Percentiles rank a stretch among this genome's conserved stretches.
Evolutionary conservation across 2,113 vertebrate genomes (phyloP).

Genomic region (Dipodomys spectabilis): DNA sequence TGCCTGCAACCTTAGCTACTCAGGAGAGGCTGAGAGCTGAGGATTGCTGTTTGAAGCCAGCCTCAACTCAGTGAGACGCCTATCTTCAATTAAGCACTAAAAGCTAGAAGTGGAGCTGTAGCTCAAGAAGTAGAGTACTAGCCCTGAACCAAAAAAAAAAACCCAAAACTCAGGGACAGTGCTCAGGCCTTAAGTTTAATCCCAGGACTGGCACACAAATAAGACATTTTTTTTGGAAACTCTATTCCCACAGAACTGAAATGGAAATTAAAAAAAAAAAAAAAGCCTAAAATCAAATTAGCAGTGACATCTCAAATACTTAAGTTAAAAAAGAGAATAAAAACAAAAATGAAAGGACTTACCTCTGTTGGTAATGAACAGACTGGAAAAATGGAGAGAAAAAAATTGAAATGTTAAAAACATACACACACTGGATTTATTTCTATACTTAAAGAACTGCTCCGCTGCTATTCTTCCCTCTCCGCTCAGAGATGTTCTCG

Average conservation of each 20-base stretch:
- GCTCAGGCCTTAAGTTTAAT: no score
- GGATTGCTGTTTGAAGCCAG: no score
- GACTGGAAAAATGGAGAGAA: conserved; percentile 81
- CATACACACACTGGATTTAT: neutral
- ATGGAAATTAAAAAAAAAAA: neutral
- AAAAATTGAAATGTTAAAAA: conserved; percentile 41
- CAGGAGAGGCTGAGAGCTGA: no score
- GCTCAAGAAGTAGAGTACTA: no score
- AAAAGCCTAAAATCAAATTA: neutral
- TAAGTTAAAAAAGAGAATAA: neutral
- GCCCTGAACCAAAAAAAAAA: neutral
- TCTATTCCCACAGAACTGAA: no score
- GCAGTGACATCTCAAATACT: neutral
- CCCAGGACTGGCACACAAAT: no score
- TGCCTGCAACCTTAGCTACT: no score
- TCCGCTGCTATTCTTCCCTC: neutral
- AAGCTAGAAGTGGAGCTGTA: no score
- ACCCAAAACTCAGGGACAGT: no score
- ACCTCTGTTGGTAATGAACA: conserved; percentile 92
- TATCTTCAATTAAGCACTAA: no score
- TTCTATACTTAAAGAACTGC: conserved; percentile 8
- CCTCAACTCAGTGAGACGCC: no score
- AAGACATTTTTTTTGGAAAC: no score
- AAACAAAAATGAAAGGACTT: conserved; percentile 75
- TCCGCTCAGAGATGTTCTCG: neutral